A percentile compares a stretch with the other conserved stretches of the same genome.
Evolutionary conservation across 2,113 vertebrate genomes (phyloP).

Genomic region (Gallinago undulata): DNA sequence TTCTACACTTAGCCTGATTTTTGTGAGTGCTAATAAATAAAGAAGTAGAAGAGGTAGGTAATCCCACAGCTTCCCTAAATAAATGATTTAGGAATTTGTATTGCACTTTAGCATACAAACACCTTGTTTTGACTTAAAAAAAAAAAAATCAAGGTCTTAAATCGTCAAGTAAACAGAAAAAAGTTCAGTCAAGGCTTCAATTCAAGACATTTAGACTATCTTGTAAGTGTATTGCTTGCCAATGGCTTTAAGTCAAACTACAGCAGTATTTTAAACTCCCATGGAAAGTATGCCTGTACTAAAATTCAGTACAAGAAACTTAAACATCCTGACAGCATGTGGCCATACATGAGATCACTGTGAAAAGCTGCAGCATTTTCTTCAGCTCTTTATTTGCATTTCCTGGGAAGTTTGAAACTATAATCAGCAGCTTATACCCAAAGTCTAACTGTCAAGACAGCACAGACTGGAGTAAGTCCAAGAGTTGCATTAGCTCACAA

Average conservation of each 20-base stretch:
- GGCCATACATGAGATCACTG: constrained; percentile 38
- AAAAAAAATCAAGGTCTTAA: not conserved
- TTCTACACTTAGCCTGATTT: not conserved
- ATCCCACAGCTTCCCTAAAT: not conserved
- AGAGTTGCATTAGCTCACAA: constrained; percentile 38
- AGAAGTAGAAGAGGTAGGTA: not conserved
- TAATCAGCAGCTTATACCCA: constrained; percentile 26
- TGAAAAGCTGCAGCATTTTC: constrained; percentile 33
- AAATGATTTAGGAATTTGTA: not conserved
- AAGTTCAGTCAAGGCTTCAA: not conserved
- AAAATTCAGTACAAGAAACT: constrained; percentile 36
- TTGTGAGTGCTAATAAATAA: not conserved
- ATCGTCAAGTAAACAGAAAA: not conserved
- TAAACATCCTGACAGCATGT: constrained; percentile 51
- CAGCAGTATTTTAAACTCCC: constrained; percentile 35
- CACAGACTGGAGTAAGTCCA: constrained; percentile 36
- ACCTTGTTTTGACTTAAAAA: not conserved
- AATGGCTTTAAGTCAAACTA: constrained; percentile 22
- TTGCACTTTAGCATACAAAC: not conserved
- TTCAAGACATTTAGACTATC: not conserved
- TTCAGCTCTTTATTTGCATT: constrained; percentile 26
- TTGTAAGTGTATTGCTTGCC: not conserved
- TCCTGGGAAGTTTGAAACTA: constrained; percentile 12
- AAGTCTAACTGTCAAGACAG: constrained; percentile 34
- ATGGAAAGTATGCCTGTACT: constrained; percentile 41